Evolutionary conservation across 2,797 vertebrate species (phyloP).

Genomic region (Diplodus sargus): DNA sequence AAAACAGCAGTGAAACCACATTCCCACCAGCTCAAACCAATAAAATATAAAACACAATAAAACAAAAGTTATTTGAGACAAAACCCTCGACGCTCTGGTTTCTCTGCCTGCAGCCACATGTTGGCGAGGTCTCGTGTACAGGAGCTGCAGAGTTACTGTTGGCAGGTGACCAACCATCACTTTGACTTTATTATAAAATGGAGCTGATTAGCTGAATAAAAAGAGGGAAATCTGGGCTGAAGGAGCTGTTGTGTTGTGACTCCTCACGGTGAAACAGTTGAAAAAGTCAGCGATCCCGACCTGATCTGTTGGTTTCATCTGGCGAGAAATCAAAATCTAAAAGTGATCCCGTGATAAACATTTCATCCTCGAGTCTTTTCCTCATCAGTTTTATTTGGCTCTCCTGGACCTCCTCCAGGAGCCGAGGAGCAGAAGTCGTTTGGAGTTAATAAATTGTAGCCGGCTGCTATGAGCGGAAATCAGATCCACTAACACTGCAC

Average conservation of each 20-base stretch:
- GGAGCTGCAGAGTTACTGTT: conserved; percentile 29
- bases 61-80: conserved; percentile 24
- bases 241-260: neutral
- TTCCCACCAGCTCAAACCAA: conserved; percentile 57
- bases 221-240: neutral
- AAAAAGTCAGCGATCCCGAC: neutral
- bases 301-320: neutral
- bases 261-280: neutral
- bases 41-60: conserved; percentile 49
- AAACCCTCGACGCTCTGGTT: conserved; percentile 21
- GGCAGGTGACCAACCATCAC: conserved; percentile 31
- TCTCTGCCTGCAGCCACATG: conserved; percentile 24
- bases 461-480: conserved; percentile 34
- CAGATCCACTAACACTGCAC: conserved; percentile 50
- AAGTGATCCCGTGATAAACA: neutral
- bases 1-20: conserved; percentile 37
- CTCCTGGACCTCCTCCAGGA: neutral
- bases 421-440: neutral
- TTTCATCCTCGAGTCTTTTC: no score
- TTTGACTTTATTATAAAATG: neutral
- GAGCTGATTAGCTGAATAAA: conserved; percentile 16
- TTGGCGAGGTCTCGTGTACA: conserved; percentile 9
- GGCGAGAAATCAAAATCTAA: neutral
- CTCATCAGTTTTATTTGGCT: neutral
- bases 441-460: conserved; percentile 30